Evolutionary conservation across 1,140 invertebrate genomes (phyloP), one percentile per base, ranked within the genome.

Genomic region (Panagrolaimus sp.): DNA sequence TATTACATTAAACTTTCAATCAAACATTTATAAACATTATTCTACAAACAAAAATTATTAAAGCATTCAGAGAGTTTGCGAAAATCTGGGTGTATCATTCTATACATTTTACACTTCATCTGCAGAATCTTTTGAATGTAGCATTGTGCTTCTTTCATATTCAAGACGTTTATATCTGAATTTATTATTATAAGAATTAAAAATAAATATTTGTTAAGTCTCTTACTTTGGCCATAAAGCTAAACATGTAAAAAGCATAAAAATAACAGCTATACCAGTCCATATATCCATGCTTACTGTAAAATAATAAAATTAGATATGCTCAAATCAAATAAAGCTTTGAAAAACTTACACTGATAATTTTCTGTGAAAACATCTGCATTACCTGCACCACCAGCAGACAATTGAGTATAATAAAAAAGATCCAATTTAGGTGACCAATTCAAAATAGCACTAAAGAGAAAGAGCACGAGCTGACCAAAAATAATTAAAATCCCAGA

Each of bases 401-500:
- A 43, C 16, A 23, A 23, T 64, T 64, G 20, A 1, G 38, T 23
- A 9, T 16, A 51, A 14, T 48, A 70, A 11, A 70, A 70, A n/a
- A 31, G 61, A 44, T 20, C 27, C n/a, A 57, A 51, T 63, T 20
- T 53, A n/a, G 25, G 38, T 8, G 31, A 25, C 13, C 13, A 20
- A 16, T 57, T 57, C 11, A n/a, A 4, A 27, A 57, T 57, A 27
- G 51, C 51, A 57, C 51, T 57, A 11, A 57, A 25, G 9, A 57
- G 20, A 16, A 57, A 57, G 20, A 57, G 51, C 51, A 76, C 16
- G 2, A 63, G 62, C 31, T 53, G 78, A 73, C 75, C 76, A 20
- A 73, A 70, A 67, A 76, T 76, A 25, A 77, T 72, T 9, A 76
- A 42, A 69, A 78, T 64, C 11, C 74, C 74, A 47, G 72, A 27